Base-by-base conservation (phyloP, 2,888 invertebrate genomes). In the Leptura quadrifasciata region DNA sequence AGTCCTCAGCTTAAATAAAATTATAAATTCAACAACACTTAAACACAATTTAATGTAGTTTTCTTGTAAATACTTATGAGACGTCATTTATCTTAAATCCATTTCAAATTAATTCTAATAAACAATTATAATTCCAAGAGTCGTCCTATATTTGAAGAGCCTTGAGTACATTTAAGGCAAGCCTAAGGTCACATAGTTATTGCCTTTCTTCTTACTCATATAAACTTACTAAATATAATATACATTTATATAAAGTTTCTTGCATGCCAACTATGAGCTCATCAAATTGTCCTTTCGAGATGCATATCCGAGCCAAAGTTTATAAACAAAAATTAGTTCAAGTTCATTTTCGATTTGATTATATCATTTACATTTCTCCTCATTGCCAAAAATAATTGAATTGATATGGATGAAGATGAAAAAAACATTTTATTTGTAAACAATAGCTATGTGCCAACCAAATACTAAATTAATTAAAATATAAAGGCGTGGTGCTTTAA, bases 111-210 rank as follows among this genome's bases (percentile, higher is more conserved):
- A n/a, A n/a, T 47, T 47, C 47, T 47, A 47, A 47, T 47, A 47
- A 47, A 47, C 15, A 47, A 15, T 47, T 47, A 15, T 47, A 15
- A 47, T 47, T 47, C 47, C 15, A 47, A 47, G 47, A 47, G 15
- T 47, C 47, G 47, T 47, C 47, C 47, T n/a, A 47, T 47, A 47
- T 39, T 39, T 47, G n/a, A n/a, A 47, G n/a, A 47, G 12, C 47
- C 47, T 47, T 47, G 47, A 6, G 12, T 47, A 47, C n/a, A 47
- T 47, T 47, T 47, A 47, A 47, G 47, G 47, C 47, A 47, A n/a
- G 47, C 15, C 47, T 47, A 47, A 47, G 47, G 47, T 47, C 47
- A 47, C n/a, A 47, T 47, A n/a, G 0, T 47, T 2, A 47, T n/a
- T 47, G n/a, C n/a, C 47, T 47, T 47, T n/a, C 47, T 47, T 47